Evolutionary conservation across 2,888 invertebrate genomes (phyloP).

Genomic region (Meandrusa payeni): DNA sequence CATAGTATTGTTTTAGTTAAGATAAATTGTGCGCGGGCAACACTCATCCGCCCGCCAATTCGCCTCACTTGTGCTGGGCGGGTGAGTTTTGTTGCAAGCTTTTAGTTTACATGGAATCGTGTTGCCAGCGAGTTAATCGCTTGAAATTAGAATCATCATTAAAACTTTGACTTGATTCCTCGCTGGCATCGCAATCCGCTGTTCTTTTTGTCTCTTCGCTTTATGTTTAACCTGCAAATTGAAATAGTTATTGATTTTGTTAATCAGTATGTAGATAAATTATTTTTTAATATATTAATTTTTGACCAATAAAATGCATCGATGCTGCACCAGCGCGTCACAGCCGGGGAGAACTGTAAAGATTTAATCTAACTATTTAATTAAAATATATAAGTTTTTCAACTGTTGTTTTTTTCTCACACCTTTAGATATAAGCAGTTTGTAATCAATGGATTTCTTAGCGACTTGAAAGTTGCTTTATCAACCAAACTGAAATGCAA

Average conservation of each 20-base stretch:
- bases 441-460: no score
- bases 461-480: no score
- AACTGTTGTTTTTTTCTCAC: slow-evolving; percentile 33
- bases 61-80: slow-evolving; percentile 7
- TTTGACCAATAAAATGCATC: slow-evolving; percentile 76
- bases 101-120: slow-evolving; percentile 27
- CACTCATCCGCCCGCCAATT: slow-evolving; percentile 29
- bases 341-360: slow-evolving; percentile 79
- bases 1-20: slow-evolving; percentile 50
- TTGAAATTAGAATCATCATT: slow-evolving; percentile 2
- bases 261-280: slow-evolving; percentile 74
- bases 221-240: slow-evolving; percentile 53
- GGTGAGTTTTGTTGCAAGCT: slow-evolving; percentile 18
- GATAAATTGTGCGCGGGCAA: slow-evolving; percentile 40
- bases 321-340: slow-evolving; percentile 68
- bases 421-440: no score
- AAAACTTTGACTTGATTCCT: slow-evolving; percentile 25
- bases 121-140: slow-evolving; percentile 29
- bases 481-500: no score
- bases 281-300: slow-evolving; percentile 73
- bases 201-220: slow-evolving; percentile 41
- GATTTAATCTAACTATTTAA: slow-evolving; percentile 80
- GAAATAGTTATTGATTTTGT: slow-evolving; percentile 59
- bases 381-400: slow-evolving; percentile 79
- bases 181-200: slow-evolving; percentile 45